Evolutionary conservation across 1,140 invertebrate genomes (phyloP), one percentile per base, ranked within the genome.

Genomic region (Coptotermes formosanus): DNA sequence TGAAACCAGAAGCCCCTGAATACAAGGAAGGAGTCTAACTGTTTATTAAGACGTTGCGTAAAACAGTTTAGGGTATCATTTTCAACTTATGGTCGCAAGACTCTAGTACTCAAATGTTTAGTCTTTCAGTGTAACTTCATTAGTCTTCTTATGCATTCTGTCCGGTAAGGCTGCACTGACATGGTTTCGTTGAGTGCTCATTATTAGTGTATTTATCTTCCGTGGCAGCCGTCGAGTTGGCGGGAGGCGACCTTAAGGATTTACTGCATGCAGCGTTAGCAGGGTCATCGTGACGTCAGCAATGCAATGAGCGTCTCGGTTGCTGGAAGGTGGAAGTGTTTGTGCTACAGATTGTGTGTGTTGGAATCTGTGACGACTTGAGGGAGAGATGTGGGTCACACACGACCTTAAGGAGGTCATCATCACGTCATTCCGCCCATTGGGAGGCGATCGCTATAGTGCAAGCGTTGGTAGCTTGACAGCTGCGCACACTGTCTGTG

Each of bases 261-360:
- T n/a, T 75, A 30, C n/a, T 75, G 64, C 64, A 75, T 75, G 64
- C n/a, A 14, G 64, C 30, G 64, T 75, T 30, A 75, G n/a, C 8
- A 75, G 64, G 64, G 64, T 75, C 64, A 75, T 30, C 25, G n/a
- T 75, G 64, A 75, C 64, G 64, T 75, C 64, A 75, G 64, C 25
- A n/a, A 30, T 14, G 64, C 52, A 55, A 55, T 55, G 52, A 55
- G 52, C 64, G 64, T 75, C 64, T 75, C 64, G 14, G 52, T 55
- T 19, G 64, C 64, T n/a, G 64, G 64, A 75, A 75, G 64, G 64
- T 75, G 64, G 64, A 75, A 75, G 64, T 75, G 64, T 75, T 75
- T 75, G 52, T 55, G 64, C 64, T 75, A 75, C 64, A 75, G 64
- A 75, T 75, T 75, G 64, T 75, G 64, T 75, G 64, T 75, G 64